A percentile compares a stretch with the other conserved stretches of the same genome.
Conservation (phyloP, 2,888 invertebrate species). For the Nephrocerus scutellatus region DNA sequence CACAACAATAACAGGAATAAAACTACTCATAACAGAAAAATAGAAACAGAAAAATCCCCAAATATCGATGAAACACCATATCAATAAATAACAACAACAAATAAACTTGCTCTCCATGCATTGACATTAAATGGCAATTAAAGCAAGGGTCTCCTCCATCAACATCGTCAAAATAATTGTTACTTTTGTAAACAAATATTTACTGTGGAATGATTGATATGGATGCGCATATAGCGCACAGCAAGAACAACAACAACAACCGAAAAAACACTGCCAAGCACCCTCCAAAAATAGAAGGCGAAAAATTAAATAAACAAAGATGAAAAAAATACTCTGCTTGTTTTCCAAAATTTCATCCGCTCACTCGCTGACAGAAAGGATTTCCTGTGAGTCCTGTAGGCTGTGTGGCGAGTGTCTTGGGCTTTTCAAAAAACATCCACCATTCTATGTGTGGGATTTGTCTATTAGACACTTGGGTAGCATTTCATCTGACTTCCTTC, state of each 20-base stretch:
- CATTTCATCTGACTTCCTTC: no score
- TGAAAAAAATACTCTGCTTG: slow-evolving; percentile 27
- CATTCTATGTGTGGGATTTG: neutral
- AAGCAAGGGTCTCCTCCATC: no score
- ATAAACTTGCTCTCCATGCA: slow-evolving; percentile 40
- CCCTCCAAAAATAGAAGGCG: no score
- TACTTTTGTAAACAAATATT: slow-evolving; percentile 24
- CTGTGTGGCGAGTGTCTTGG: neutral
- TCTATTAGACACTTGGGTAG: slow-evolving; percentile 7
- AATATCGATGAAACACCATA: no score
- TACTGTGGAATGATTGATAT: slow-evolving; percentile 16
- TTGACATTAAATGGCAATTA: slow-evolving; percentile 43
- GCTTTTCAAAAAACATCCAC: neutral
- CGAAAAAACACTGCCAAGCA: no score
- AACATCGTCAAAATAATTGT: no score
- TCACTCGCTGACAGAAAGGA: neutral
- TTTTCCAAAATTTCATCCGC: slow-evolving; percentile 18
- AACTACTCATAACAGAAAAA: no score
- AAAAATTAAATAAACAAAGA: slow-evolving; percentile 27
- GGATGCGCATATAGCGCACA: neutral
- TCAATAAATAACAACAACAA: no score
- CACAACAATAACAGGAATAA: no score
- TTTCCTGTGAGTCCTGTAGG: neutral
- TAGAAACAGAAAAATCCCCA: no score
- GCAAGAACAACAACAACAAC: slow-evolving; percentile 16